phyloP scores from a whole-genome alignment of 2,113 vertebrate species.

The Coptodon bakossiorum region DNA sequence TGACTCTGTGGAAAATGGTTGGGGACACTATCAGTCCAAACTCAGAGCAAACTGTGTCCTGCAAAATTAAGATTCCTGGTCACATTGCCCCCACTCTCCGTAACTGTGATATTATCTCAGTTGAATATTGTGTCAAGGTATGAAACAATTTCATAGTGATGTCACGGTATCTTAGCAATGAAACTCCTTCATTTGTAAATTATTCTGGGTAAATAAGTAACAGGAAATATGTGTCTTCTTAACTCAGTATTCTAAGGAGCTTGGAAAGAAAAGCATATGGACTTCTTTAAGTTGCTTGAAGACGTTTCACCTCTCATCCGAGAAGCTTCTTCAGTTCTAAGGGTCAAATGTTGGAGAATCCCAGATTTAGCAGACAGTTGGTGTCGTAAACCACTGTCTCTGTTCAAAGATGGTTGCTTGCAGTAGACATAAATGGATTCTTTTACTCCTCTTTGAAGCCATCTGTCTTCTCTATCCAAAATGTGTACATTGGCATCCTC shows the following conservation, averaged over 20 bases:
- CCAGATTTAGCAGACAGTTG: no score
- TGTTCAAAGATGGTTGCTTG: no score
- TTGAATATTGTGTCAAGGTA: slow-evolving; percentile 60
- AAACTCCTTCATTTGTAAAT: not conserved
- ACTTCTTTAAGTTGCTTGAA: no score
- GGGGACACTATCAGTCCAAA: slow-evolving; percentile 20
- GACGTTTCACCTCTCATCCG: no score
- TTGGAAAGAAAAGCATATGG: no score
- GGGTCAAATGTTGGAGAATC: no score
- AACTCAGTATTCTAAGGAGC: not conserved
- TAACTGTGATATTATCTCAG: slow-evolving; percentile 53
- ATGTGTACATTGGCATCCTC: no score
- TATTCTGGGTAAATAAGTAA: not conserved
- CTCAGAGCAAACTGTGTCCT: slow-evolving; percentile 18
- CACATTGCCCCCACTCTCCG: not conserved
- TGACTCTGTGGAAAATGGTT: slow-evolving; percentile 24
- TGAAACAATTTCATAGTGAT: not conserved
- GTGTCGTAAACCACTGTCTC: no score
- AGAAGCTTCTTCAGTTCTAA: no score
- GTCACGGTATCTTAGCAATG: not conserved
- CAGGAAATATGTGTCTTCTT: not conserved
- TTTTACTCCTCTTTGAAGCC: no score
- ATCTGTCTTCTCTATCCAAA: no score
- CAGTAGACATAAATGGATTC: no score
- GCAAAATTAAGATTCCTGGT: slow-evolving; percentile 36